A percentile compares a stretch with the other conserved stretches of the same genome.
Evolutionary conservation across 2,888 invertebrate species (phyloP).

Genomic region (Beris morrisii): DNA sequence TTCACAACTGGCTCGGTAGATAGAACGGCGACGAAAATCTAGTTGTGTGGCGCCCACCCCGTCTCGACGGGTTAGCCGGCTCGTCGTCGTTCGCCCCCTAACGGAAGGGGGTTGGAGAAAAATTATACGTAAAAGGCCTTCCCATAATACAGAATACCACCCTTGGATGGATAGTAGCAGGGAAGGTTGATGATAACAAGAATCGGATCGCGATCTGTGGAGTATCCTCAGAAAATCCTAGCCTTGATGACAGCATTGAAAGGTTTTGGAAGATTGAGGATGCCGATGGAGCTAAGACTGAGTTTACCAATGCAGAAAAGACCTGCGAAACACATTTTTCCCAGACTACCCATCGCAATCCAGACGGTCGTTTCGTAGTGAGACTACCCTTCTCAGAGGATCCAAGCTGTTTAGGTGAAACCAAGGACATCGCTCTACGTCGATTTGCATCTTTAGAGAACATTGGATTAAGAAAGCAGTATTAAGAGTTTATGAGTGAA

Average conservation of each 20-base stretch:
- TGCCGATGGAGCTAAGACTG: not conserved
- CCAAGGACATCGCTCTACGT: not conserved
- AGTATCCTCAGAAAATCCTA: too few relatives aligned
- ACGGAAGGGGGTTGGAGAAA: too few relatives aligned
- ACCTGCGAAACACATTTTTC: constrained; percentile 1
- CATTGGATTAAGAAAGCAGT: not conserved
- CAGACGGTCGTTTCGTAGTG: not conserved
- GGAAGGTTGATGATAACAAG: too few relatives aligned
- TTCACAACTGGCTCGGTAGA: too few relatives aligned
- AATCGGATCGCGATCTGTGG: too few relatives aligned
- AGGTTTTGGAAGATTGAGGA: constrained; percentile 2
- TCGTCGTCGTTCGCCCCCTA: too few relatives aligned
- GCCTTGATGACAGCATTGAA: not conserved
- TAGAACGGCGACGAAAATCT: too few relatives aligned
- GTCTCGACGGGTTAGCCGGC: too few relatives aligned
- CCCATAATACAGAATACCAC: too few relatives aligned
- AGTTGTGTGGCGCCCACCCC: too few relatives aligned
- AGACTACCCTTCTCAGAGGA: constrained; percentile 9
- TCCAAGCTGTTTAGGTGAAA: not conserved
- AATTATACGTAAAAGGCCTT: too few relatives aligned
- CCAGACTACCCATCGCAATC: not conserved
- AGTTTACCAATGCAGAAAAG: not conserved
- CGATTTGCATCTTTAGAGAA: not conserved
- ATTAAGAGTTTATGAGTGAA: not conserved
- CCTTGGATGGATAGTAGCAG: too few relatives aligned